Evolutionary conservation across 2,888 invertebrate genomes (phyloP), one percentile per base, ranked within the genome.

Genomic region (Ennomos fuscantarius): DNA sequence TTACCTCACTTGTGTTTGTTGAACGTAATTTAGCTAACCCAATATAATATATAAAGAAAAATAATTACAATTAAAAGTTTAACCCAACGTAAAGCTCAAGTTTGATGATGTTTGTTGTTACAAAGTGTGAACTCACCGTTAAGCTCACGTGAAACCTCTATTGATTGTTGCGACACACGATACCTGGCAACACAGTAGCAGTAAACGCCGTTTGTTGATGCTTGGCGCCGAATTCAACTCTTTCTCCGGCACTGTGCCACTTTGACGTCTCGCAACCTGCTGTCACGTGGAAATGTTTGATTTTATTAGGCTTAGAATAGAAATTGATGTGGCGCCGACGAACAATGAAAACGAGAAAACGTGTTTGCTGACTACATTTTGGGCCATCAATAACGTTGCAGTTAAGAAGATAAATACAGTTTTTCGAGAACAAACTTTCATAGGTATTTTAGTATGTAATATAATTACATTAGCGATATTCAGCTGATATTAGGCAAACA

Each of bases 151-250:
- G 50, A 42, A 47, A 44, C 50, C 53, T 43, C 61, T 60, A 70
- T 74, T 72, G 69, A 73, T 74, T 63, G 65, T 78, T 76, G 73
- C 75, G 68, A 66, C 76, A 74, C 65, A 51, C 62, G 63, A 70
- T 65, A 57, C 59, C 54, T 68, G 66, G 67, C 68, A 75, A 70
- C 66, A 73, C 78, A 65, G 79, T 74, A 76, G 79, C 71, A 36
- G 59, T 53, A 59, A 56, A 54, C 49, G 55, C 46, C 61, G 62
- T 51, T 48, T 57, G 57, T 63, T 45, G 41, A 9, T 47, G 48
- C 39, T 55, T 58, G 62, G 64, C 64, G 61, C 62, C 66, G 24
- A 59, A 53, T 31, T 36, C 48, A 40, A 44, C 35, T 37, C 50
- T 51, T 60, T 54, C 61, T 44, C 41, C 36, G 34, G 10, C 35